phyloP scores from a whole-genome alignment of 2,797 vertebrate genomes.

The Parotocinclus haroldoi region DNA sequence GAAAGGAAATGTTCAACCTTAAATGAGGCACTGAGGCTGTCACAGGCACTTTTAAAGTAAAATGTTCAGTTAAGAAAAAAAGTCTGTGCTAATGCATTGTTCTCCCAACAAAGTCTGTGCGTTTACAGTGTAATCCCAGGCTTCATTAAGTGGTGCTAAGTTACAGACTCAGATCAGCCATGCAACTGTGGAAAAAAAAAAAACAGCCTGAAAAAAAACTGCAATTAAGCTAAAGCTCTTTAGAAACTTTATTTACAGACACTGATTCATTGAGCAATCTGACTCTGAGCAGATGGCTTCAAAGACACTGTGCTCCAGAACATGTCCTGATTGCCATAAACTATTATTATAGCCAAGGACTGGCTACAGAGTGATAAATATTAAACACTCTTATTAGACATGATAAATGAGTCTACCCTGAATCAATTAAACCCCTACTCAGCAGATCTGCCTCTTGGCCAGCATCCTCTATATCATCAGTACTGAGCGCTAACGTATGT shows the following conservation, averaged over 20 bases:
- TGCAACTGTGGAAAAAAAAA: constrained; percentile 1
- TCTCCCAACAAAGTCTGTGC: too few species aligned
- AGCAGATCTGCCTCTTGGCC: constrained; percentile 31
- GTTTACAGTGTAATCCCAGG: constrained; percentile 1
- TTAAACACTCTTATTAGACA: constrained; percentile 53
- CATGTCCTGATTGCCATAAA: constrained; percentile 55
- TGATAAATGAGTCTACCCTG: constrained; percentile 52
- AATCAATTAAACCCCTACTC: constrained; percentile 55
- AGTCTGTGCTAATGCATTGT: too few species aligned
- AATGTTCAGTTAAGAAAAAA: too few species aligned
- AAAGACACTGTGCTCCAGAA: constrained; percentile 56
- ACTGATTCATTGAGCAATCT: constrained; percentile 49
- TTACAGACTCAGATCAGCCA: constrained; percentile 1
- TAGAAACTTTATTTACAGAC: constrained; percentile 57
- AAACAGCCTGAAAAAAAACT: too few species aligned
- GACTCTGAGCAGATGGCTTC: constrained; percentile 56
- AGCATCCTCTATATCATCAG: constrained; percentile 18
- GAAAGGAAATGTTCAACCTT: too few species aligned
- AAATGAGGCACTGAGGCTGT: too few species aligned
- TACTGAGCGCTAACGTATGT: constrained; percentile 17
- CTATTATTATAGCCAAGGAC: constrained; percentile 60
- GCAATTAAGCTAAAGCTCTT: constrained; percentile 16
- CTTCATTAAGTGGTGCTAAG: constrained; percentile 1
- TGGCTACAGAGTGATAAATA: constrained; percentile 58
- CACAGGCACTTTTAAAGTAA: too few species aligned